phyloP scores from a whole-genome alignment of 2,888 invertebrate species.

The Sympetrum striolatum region DNA sequence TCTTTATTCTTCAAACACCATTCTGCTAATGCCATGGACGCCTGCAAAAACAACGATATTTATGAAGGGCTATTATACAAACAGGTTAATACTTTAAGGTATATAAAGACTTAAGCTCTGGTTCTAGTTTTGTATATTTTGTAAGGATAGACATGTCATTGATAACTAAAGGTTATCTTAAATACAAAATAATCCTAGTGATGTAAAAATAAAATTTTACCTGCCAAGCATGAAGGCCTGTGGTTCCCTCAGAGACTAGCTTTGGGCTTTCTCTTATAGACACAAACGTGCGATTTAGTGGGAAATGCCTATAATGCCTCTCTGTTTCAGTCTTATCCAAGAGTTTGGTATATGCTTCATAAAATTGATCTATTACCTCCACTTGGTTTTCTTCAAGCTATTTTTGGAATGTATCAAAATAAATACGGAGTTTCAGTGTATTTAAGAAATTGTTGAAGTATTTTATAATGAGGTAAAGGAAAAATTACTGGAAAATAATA shows the following conservation, averaged over 20 bases:
- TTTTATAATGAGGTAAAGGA: too few relatives aligned
- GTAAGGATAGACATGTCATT: too few relatives aligned
- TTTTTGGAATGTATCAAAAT: background rate
- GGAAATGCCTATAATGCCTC: slow-evolving; percentile 9
- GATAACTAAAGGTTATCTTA: too few relatives aligned
- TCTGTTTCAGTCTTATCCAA: background rate
- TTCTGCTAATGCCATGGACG: slow-evolving; percentile 29
- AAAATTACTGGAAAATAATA: too few relatives aligned
- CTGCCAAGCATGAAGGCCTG: slow-evolving; percentile 15
- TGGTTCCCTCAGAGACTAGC: slow-evolving; percentile 20
- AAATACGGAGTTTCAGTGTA: too few relatives aligned
- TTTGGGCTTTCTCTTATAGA: background rate
- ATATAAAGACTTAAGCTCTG: background rate
- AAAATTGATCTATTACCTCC: slow-evolving; percentile 10
- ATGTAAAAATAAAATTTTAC: background rate
- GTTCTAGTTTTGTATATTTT: background rate
- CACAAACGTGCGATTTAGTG: background rate
- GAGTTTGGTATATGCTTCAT: background rate
- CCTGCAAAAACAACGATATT: background rate
- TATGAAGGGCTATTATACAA: too few relatives aligned
- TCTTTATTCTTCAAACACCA: slow-evolving; percentile 25
- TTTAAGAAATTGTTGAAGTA: too few relatives aligned
- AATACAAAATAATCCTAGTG: too few relatives aligned
- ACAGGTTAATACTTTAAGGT: background rate
- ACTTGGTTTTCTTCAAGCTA: slow-evolving; percentile 13